Evolutionary conservation across 2,888 invertebrate genomes (phyloP).

Genomic region (Pachliopta kotzebuea): DNA sequence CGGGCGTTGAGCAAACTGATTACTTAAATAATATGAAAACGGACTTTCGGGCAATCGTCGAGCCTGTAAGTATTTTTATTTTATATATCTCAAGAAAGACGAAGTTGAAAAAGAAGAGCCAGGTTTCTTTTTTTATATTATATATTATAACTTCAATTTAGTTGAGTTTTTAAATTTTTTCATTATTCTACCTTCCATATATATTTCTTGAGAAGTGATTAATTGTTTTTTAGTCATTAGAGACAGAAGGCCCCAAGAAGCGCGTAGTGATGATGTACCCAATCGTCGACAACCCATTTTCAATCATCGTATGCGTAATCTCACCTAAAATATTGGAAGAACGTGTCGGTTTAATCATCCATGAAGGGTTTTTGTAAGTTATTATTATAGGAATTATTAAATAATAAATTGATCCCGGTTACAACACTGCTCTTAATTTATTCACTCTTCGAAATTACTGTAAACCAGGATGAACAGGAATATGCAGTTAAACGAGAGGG

Average conservation of each 20-base stretch:
- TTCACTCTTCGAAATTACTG: no score
- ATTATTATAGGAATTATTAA: background rate
- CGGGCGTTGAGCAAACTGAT: constrained; percentile 45
- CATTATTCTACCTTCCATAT: no score
- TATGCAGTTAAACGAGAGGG: no score
- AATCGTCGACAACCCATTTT: constrained; percentile 51
- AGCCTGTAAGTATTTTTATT: constrained; percentile 49
- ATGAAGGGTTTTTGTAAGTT: constrained; percentile 61
- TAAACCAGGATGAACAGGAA: no score
- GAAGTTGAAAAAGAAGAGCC: no score
- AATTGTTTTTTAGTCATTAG: constrained; percentile 12
- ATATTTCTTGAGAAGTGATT: no score
- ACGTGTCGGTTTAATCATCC: constrained; percentile 42
- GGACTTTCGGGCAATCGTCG: constrained; percentile 51
- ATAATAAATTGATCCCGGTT: constrained; percentile 31
- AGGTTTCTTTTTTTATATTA: no score
- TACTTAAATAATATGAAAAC: constrained; percentile 44
- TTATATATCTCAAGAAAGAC: no score
- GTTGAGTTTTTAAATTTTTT: no score
- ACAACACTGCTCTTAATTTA: no score
- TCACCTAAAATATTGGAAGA: constrained; percentile 51
- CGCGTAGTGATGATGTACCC: constrained; percentile 54
- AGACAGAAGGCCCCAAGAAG: constrained; percentile 45
- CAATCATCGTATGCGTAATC: constrained; percentile 55
- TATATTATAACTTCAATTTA: no score